phyloP scores from a whole-genome alignment of 2,888 invertebrate genomes.

The Drosophila pseudotakahashii region DNA sequence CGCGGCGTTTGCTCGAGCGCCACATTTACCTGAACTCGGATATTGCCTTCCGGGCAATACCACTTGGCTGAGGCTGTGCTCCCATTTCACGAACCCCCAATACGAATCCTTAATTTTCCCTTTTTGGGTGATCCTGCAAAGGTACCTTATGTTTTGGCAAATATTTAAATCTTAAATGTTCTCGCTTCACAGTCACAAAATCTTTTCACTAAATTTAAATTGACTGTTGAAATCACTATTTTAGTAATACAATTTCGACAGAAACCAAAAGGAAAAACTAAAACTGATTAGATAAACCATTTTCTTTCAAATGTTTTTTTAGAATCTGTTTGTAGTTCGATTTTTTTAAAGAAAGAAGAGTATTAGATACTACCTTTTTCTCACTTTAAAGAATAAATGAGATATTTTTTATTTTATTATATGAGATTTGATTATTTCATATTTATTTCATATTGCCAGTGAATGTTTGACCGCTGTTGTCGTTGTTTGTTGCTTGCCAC shows the following conservation, averaged over 20 bases:
- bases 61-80: background rate
- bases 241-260: too few relatives aligned
- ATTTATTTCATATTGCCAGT: background rate
- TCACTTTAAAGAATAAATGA: background rate
- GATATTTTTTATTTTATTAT: too few relatives aligned
- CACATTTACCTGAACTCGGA: conserved; percentile 24
- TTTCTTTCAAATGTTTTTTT: too few relatives aligned
- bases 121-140: background rate
- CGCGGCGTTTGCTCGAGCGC: conserved; percentile 53
- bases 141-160: background rate
- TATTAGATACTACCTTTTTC: too few relatives aligned
- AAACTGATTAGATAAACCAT: too few relatives aligned
- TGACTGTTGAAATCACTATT: too few relatives aligned
- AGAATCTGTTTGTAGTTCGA: too few relatives aligned
- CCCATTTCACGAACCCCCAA: background rate
- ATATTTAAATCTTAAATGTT: background rate
- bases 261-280: too few relatives aligned
- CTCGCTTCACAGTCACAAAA: too few relatives aligned
- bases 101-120: background rate
- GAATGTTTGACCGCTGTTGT: too few relatives aligned
- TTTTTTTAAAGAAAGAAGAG: too few relatives aligned
- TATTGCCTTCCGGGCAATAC: conserved; percentile 2
- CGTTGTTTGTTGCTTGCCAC: background rate
- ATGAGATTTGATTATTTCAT: background rate
- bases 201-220: background rate